Base-by-base conservation (phyloP, 2,113 vertebrate species). In the Saguinus midas region DNA sequence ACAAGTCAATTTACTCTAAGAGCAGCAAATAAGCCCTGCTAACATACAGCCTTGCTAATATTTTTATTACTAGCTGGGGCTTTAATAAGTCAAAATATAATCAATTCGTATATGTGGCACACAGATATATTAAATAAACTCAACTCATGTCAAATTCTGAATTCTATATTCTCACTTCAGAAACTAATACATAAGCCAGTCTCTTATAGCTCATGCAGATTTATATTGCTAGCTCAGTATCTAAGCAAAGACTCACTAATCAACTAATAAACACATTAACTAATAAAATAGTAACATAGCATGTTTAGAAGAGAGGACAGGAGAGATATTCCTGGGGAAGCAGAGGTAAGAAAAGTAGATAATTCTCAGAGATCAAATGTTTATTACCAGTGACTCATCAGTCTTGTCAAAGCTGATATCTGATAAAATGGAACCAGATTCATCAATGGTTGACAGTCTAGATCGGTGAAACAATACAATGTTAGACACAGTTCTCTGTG, bases 391-490 rank as follows among this genome's bases (percentile, higher is more conserved):
- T 6, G 99, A 99, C 97, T 99, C 99, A 91, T 99, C 99, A 0
- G 99, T 99, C 99, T 99, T 99, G 98, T 99, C 99, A 98, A 99
- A 99, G 98, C 99, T 99, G 98, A 99, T 99, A 98, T 99, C 99
- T 40, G 99, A 99, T 98, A 99, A 98, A 97, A 99, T 99, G 68
- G 99, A 99, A 88, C 98, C 99, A 11, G 99, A 99, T 98, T 99
- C 99, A 95, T 99, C 99, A 98, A 99, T 99, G 32, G 99, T 99
- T 87, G 99, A 99, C 96, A 99, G 98, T 97, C 99, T 99, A 76
- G 96, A 97, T 87, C 79, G 96, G 64, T 82, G 82, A 96, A 97
- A 94, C 25, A 96, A 96, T 16, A 93, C 6, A 91, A 40, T 37
- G 57, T 98, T 96, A 98, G 92, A 96, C 68, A 96, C 52, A 94